These are phyloP conservation scores for Caenorhabditis wallacei DNA, from an alignment of 2,888 invertebrate species.

Conservation along the genomic window DNA sequence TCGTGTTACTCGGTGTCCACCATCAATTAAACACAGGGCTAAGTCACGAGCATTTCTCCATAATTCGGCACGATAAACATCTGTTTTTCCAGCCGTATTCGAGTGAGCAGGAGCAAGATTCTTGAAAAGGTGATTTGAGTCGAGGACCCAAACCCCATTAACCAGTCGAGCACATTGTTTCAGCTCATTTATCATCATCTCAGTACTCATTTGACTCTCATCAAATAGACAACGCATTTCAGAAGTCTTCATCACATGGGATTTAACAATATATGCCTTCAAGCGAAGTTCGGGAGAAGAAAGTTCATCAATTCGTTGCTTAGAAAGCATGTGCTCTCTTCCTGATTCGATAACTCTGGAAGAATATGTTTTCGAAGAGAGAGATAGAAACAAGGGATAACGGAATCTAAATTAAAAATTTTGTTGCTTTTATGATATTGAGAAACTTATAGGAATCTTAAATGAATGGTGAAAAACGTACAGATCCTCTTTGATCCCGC, in stretches of 20 bases:
- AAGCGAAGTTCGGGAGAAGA: constrained; percentile 55
- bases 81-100: constrained; percentile 67
- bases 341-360: constrained; percentile 64
- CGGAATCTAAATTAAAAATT: too few relatives aligned
- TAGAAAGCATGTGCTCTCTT: constrained; percentile 67
- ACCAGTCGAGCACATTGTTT: constrained; percentile 64
- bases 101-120: constrained; percentile 69
- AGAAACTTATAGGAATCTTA: too few relatives aligned
- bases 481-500: constrained; percentile 65
- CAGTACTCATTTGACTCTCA: background rate
- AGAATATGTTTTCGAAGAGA: background rate
- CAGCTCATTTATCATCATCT: constrained; percentile 44
- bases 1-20: constrained; percentile 62
- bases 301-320: constrained; percentile 66
- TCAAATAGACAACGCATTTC: constrained; percentile 55
- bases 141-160: constrained; percentile 71
- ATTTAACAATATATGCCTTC: constrained; percentile 68
- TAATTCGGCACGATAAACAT: constrained; percentile 62
- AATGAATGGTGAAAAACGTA: constrained; percentile 30
- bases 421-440: too few relatives aligned
- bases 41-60: constrained; percentile 71
- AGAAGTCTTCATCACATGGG: constrained; percentile 60
- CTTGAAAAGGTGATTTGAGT: constrained; percentile 67
- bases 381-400: too few relatives aligned
- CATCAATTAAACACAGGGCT: constrained; percentile 66